phyloP scores from a whole-genome alignment of 2,888 invertebrate genomes.

The Sepiola atlantica region DNA sequence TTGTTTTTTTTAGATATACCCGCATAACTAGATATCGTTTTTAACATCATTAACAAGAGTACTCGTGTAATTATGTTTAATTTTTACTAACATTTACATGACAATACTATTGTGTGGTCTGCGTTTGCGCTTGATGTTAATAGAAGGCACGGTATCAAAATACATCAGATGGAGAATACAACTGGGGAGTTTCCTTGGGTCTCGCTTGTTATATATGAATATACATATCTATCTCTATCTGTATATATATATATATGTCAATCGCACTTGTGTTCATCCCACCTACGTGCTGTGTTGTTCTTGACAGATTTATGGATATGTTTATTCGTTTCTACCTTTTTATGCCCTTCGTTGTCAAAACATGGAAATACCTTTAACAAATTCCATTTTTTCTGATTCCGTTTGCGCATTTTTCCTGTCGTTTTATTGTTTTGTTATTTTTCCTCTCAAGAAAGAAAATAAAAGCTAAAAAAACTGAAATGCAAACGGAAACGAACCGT shows the following conservation, averaged over 20 bases:
- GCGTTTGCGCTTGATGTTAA: too few relatives aligned
- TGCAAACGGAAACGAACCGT: neutral
- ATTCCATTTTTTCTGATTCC: neutral
- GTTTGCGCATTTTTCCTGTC: neutral
- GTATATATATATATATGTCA: too few relatives aligned
- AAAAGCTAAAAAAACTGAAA: neutral
- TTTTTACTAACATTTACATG: too few relatives aligned
- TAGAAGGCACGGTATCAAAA: too few relatives aligned
- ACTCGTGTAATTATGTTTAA: too few relatives aligned
- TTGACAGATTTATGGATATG: neutral
- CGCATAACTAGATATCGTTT: too few relatives aligned
- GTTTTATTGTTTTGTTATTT: neutral
- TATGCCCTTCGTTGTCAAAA: neutral
- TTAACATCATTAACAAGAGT: too few relatives aligned
- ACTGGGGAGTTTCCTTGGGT: too few relatives aligned
- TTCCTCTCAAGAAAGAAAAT: neutral
- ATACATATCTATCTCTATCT: neutral
- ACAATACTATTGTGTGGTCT: too few relatives aligned
- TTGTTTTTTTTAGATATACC: too few relatives aligned
- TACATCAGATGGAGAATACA: too few relatives aligned
- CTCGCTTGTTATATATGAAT: neutral
- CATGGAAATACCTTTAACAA: conserved; percentile 14
- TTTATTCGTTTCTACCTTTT: neutral
- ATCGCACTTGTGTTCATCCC: neutral
- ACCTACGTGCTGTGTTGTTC: neutral